Base-by-base conservation (phyloP, 2,113 vertebrate genomes). In the Peromyscus leucopus region DNA sequence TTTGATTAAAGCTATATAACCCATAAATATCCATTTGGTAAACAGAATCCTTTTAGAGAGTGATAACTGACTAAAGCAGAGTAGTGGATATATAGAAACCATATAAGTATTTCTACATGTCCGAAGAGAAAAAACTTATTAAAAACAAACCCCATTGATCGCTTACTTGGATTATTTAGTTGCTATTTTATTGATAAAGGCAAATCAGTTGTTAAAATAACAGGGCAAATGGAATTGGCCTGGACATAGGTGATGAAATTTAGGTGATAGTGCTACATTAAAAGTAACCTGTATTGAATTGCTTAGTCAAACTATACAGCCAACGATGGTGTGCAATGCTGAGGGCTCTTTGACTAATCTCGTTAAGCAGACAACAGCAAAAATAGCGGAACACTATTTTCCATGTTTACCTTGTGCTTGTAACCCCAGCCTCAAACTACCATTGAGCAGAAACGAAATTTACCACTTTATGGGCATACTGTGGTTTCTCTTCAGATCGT, bases 171-270 rank as follows among this genome's bases (percentile, higher is more conserved):
- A 42, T 93, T 21, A 83, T 15, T 86, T 80, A 85, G 7, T 61
- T 65, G 0, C 36, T 36, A 86, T 55, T 92, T 94, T 82, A 80
- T 31, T 59, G 57, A 84, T 51, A 51, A 10, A 24, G 95, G 26
- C 8, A 80, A 95, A 93, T 89, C 31, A 55, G 12, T 31, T 67
- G 3, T 78, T 95, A 59, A 93, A 94, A 85, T 12, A 65, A 16
- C 13, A 91, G 28, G 78, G 39, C 12, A 95, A 90, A 69, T 61
- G 26, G 46, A 94, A 83, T 16, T 83, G 61, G 16, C 13, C 19
- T 55, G 74, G 8, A 1, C 13, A 16, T 48, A 67, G 26, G 2
- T 82, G 33, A 92, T 26, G 46, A 10, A 87, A 78, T 46, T 57
- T n/a, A 42, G 9, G 19, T 46, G 33, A 28, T 16, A 28, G 2